These are phyloP conservation scores for Chelon auratus DNA, from an alignment of 2,797 vertebrate species.

Conservation along the genomic window DNA sequence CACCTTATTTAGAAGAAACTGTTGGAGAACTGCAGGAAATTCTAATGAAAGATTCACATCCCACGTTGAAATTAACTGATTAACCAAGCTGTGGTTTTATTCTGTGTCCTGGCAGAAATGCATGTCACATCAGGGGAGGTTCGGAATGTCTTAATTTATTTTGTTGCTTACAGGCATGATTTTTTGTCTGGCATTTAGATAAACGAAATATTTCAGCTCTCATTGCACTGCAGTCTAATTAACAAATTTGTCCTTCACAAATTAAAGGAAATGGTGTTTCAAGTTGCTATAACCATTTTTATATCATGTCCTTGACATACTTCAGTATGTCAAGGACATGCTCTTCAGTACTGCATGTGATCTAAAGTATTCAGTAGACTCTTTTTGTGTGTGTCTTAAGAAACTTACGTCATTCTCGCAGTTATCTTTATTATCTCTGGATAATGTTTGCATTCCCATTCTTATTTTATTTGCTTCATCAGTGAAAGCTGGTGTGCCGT, in stretches of 20 bases:
- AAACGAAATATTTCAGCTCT: constrained; percentile 21
- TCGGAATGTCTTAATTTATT: constrained; percentile 13
- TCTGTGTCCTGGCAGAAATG: constrained; percentile 21
- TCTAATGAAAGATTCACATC: constrained; percentile 24
- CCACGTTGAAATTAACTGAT: constrained; percentile 14
- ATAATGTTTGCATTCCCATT: constrained; percentile 13
- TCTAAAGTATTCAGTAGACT: not conserved
- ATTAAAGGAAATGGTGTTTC: not conserved
- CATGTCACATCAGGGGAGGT: not conserved
- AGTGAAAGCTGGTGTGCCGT: not conserved
- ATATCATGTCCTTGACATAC: not conserved
- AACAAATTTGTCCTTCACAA: constrained; percentile 14
- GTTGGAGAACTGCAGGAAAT: constrained; percentile 32
- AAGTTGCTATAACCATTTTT: no score
- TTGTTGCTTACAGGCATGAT: constrained; percentile 8
- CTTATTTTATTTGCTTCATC: constrained; percentile 11
- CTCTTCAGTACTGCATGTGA: no score
- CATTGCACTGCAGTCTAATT: constrained; percentile 4
- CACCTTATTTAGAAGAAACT: constrained; percentile 39
- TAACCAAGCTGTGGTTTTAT: constrained; percentile 25
- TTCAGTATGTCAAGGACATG: not conserved
- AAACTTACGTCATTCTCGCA: not conserved
- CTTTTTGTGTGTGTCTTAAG: not conserved
- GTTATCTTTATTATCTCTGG: constrained; percentile 8
- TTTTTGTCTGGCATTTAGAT: not conserved